phyloP scores from a whole-genome alignment of 2,797 vertebrate genomes.

The Gambelia wislizenii region DNA sequence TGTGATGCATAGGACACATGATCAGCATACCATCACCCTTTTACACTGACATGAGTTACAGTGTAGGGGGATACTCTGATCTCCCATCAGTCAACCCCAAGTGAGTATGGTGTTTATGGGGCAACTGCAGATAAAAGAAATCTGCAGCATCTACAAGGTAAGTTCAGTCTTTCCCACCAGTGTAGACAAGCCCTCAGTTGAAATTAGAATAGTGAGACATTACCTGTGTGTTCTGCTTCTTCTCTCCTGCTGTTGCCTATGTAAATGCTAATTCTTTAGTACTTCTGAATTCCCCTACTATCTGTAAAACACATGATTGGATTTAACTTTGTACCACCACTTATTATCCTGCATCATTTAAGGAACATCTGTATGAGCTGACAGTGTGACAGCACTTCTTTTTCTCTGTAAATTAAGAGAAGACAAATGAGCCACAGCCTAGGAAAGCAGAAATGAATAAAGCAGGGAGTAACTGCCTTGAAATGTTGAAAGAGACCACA shows the following conservation, averaged over 20 bases:
- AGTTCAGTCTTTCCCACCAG: no score
- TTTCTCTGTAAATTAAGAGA: not conserved
- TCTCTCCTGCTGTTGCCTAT: not conserved
- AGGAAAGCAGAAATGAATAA: conserved; percentile 19
- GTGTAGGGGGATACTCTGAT: no score
- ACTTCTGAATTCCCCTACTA: not conserved
- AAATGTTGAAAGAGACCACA: not conserved
- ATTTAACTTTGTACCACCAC: rapidly evolving
- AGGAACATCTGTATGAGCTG: not conserved
- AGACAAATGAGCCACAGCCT: not conserved
- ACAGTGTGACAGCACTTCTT: not conserved
- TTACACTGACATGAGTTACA: no score
- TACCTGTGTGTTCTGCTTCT: not conserved
- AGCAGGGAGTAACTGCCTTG: not conserved
- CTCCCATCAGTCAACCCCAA: no score
- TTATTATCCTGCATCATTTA: not conserved
- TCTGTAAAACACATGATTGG: not conserved
- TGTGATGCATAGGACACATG: no score
- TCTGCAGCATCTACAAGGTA: no score
- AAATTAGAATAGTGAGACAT: not conserved
- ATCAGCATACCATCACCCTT: no score
- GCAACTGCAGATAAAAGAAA: no score
- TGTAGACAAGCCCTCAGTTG: no score
- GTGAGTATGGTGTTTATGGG: no score
- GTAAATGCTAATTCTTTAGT: not conserved